Base-by-base conservation (phyloP, 2,113 vertebrate species). In the Phasianus colchicus region DNA sequence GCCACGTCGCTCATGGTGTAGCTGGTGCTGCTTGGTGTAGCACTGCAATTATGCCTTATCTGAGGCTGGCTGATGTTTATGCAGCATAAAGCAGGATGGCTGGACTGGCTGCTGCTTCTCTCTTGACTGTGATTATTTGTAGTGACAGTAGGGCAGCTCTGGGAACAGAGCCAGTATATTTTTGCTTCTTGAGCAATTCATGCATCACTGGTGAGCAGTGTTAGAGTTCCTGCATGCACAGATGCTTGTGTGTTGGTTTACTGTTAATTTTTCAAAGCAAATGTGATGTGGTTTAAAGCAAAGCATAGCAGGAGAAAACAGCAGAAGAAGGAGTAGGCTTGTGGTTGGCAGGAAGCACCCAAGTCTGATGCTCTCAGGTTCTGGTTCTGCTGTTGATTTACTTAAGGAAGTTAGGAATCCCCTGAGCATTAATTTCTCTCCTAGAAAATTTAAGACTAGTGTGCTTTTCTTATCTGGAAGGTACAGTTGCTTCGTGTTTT, bases 51-150 rank as follows among this genome's bases (percentile, higher is more conserved):
- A 58, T 36, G 11, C 43, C 34, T 30, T 45, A 63, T 40, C 34
- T 48, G 18, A 36, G 52, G 25, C 32, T 17, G 40, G 29, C 13
- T 57, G 19, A 36, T 54, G 38, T 74, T 42, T 74, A 42, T 57
- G 71, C 10, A 20, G 22, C 32, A 45, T 21, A 27, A 34, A 34
- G 42, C 32, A 60, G 45, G 18, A 22, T 21, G 55, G 40, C 58
- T 24, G 58, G 34, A 15, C 43, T 48, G n/a, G 19, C 58, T 50
- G 34, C 57, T 63, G 87, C 32, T 34, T 93, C 67, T 73, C 80
- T 86, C 86, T 90, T 90, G 88, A 42, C 63, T 73, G 52, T 86
- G 71, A 43, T 89, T 93, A 71, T 92, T 83, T 80, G 55, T 70
- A 86, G 73, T 71, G 55, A 81, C 76, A 83, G 55, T 22, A 52